phyloP scores from a whole-genome alignment of 92 coral and sea anemone species.

The Epizoanthus stellaris region DNA sequence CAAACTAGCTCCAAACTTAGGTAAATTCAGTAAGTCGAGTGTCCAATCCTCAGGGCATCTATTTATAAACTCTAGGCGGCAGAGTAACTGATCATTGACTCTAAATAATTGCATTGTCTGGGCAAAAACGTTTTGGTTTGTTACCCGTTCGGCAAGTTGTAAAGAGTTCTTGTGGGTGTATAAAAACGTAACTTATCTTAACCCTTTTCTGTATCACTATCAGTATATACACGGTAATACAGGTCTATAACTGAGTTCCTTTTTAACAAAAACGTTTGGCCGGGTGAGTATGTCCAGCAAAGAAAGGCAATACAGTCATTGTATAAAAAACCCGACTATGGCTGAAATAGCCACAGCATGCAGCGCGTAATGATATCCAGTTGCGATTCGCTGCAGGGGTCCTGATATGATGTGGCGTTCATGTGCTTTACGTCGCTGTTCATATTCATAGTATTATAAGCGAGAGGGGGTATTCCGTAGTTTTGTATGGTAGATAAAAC shows the following conservation, averaged over 20 bases:
- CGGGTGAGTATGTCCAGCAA: background rate
- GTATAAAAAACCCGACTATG: background rate
- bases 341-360: background rate
- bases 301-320: background rate
- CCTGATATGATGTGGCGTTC: background rate
- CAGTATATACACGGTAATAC: background rate
- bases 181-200: background rate
- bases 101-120: conserved; percentile 1
- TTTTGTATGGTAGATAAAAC: background rate
- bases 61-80: background rate
- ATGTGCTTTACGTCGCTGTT: background rate
- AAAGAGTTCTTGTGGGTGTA: background rate
- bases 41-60: background rate
- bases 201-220: background rate
- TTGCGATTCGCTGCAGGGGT: background rate
- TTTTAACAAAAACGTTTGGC: background rate
- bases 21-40: background rate
- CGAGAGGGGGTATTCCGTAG: background rate
- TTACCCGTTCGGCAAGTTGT: background rate
- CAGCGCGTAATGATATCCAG: background rate
- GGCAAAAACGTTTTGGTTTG: background rate
- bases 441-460: background rate
- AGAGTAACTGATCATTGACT: background rate
- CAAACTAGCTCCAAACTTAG: background rate
- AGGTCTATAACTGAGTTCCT: background rate